These are phyloP conservation scores for Prorops nasuta DNA, from an alignment of 1,140 invertebrate species.

Conservation along the genomic window DNA sequence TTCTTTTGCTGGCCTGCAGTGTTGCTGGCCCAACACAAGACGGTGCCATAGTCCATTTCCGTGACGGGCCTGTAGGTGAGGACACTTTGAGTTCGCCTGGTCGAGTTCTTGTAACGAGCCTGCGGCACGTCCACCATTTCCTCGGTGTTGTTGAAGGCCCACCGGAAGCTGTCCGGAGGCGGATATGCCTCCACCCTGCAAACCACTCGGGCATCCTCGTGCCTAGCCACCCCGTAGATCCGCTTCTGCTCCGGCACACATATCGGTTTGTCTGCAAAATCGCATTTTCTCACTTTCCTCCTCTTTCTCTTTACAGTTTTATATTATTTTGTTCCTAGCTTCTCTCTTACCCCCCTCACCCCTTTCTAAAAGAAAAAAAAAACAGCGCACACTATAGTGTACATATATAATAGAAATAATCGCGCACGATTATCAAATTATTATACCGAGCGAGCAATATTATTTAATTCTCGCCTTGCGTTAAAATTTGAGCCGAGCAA, in stretches of 20 bases:
- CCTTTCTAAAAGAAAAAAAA: conserved; percentile 22
- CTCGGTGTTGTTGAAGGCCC: conserved; percentile 87
- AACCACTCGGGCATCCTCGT: conserved; percentile 75
- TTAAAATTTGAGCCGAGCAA: no score
- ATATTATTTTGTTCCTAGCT: neutral
- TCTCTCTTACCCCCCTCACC: conserved; percentile 1
- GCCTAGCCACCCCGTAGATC: conserved; percentile 80
- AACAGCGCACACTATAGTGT: no score
- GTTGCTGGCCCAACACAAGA: conserved; percentile 68
- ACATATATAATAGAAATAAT: no score
- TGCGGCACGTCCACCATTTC: conserved; percentile 75
- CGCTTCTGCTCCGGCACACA: conserved; percentile 76
- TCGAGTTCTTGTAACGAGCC: conserved; percentile 61
- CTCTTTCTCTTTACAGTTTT: conserved; percentile 9
- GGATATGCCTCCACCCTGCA: conserved; percentile 88
- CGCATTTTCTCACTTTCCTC: neutral
- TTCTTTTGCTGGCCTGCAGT: conserved; percentile 65
- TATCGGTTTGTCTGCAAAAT: conserved; percentile 75
- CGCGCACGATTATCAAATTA: no score
- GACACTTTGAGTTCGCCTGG: conserved; percentile 65
- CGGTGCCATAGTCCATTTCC: conserved; percentile 71
- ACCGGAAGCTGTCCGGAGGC: conserved; percentile 77
- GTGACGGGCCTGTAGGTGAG: conserved; percentile 77
- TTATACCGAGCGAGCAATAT: no score
- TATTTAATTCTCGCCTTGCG: no score